Evolutionary conservation across 2,113 vertebrate species (phyloP), one percentile per base, ranked within the genome.

Genomic region (Lynx canadensis): DNA sequence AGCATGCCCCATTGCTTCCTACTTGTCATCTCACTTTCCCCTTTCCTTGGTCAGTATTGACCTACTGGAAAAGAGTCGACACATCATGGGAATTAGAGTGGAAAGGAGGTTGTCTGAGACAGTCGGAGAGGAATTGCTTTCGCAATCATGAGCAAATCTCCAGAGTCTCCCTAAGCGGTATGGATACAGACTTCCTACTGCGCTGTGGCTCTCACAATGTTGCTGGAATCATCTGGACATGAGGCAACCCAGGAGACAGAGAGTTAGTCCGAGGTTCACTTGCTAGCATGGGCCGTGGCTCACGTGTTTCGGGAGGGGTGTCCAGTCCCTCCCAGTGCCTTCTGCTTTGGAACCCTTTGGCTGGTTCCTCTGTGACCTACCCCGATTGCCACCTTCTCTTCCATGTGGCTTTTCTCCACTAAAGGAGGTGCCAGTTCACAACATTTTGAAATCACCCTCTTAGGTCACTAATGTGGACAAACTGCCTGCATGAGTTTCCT

Each of bases 251-350:
- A 14, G 21, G 12, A 21, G 14, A 33, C 3, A 1, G 8, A 19
- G 25, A 10, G 16, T 4, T 33, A 48, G 2, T 10, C 33, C 2
- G 38, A 69, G 38, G 0, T 0, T 21, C 25, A 0, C 63, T 29
- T 9, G 1, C 8, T 5, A 31, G 63, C 14, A 0, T 16, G 0
- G 5, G 12, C 50, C 3, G 3, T 2, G 36, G 25, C 27, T 3
- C 27, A 0, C 0, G 31, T 29, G 52, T 38, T 19, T 14, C 45
- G 12, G 31, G 7, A 1, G 2, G 2, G 2, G 36, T 21, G 8
- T 7, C 55, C 11, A 0, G 5, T 23, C 13, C 45, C 55, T 14
- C 36, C 69, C 18, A 7, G 3, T 1, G 10, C 14, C 31, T 84
- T 94, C 41, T 50, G 65, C 71, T 68, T 60, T n/a, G 65, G 27